Conservation (phyloP, 2,888 invertebrate species). For the Yponomeuta malinellus region DNA sequence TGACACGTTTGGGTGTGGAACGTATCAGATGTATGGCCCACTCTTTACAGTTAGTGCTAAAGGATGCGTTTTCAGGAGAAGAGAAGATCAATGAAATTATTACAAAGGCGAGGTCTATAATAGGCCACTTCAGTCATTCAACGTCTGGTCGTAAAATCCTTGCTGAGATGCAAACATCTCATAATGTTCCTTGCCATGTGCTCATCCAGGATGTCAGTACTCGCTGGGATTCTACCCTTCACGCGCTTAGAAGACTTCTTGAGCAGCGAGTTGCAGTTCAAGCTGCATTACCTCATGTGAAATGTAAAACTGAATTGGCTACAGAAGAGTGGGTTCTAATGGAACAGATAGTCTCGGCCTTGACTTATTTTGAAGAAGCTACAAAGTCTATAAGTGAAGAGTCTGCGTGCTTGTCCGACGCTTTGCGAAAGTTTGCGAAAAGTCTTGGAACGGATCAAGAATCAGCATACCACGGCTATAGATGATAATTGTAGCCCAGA, state of each 20-base stretch:
- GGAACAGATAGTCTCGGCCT: slow-evolving; percentile 20
- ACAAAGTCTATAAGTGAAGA: slow-evolving; percentile 23
- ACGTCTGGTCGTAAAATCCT: slow-evolving; percentile 25
- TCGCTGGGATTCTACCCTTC: slow-evolving; percentile 27
- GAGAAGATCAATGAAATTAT: slow-evolving; percentile 24
- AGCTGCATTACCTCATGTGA: slow-evolving; percentile 24
- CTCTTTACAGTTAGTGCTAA: slow-evolving; percentile 25
- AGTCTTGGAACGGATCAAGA: slow-evolving; percentile 18
- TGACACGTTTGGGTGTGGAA: slow-evolving; percentile 18
- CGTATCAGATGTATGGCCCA: slow-evolving; percentile 20
- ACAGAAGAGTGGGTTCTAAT: slow-evolving; percentile 24
- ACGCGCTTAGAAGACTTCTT: slow-evolving; percentile 23
- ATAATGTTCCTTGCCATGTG: slow-evolving; percentile 26
- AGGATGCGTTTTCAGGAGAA: slow-evolving; percentile 21
- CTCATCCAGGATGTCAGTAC: slow-evolving; percentile 26
- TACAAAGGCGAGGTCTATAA: slow-evolving; percentile 26
- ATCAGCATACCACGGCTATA: slow-evolving; percentile 1
- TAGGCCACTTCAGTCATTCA: slow-evolving; percentile 27
- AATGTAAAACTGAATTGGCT: slow-evolving; percentile 24
- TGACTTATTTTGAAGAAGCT: slow-evolving; percentile 26
- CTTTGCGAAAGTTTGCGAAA: slow-evolving; percentile 23
- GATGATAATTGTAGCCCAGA: slow-evolving; percentile 16
- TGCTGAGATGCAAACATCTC: slow-evolving; percentile 26
- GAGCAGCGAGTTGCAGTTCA: slow-evolving; percentile 26
- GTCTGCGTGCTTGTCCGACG: slow-evolving; percentile 25